Conservation (phyloP, 1,140 invertebrate genomes). For the Batillaria attramentaria region DNA sequence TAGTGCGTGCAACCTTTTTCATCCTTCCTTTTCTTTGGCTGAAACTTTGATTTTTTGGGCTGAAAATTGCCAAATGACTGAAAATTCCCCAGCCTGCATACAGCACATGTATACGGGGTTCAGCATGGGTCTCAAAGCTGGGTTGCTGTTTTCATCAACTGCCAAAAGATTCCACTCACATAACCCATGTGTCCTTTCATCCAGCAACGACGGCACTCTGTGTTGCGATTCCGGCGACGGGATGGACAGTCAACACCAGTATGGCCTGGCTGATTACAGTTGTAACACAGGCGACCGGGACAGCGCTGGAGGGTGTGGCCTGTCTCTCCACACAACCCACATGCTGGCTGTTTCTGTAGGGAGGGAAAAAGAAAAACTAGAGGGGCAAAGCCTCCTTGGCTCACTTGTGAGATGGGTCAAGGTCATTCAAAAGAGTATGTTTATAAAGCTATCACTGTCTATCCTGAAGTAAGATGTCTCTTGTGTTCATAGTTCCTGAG, state of each 20-base stretch:
- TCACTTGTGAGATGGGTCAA: too few relatives aligned
- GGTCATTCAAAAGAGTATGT: too few relatives aligned
- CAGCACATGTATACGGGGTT: too few relatives aligned
- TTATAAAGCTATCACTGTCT: too few relatives aligned
- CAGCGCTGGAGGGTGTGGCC: constrained; percentile 14
- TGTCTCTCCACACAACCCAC: constrained; percentile 20
- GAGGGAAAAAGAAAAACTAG: not conserved
- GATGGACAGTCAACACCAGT: not conserved
- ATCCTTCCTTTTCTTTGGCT: too few relatives aligned
- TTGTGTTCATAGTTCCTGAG: too few relatives aligned
- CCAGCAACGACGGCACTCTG: constrained; percentile 17
- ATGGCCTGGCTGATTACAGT: constrained; percentile 33
- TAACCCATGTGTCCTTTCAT: constrained; percentile 14
- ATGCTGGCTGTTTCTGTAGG: constrained; percentile 21
- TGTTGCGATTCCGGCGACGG: not conserved
- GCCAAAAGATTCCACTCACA: not conserved
- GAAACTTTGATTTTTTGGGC: too few relatives aligned
- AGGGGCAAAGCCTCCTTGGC: too few relatives aligned
- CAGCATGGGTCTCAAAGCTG: too few relatives aligned
- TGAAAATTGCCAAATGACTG: not conserved
- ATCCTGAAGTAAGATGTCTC: too few relatives aligned
- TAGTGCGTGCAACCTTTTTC: too few relatives aligned
- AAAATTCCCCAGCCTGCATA: too few relatives aligned
- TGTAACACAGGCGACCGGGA: constrained; percentile 28
- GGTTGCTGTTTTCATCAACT: not conserved